Percentiles rank a stretch among this genome's conserved stretches.
Evolutionary conservation across 2,888 invertebrate genomes (phyloP).

Genomic region (Halictus quadricinctus): DNA sequence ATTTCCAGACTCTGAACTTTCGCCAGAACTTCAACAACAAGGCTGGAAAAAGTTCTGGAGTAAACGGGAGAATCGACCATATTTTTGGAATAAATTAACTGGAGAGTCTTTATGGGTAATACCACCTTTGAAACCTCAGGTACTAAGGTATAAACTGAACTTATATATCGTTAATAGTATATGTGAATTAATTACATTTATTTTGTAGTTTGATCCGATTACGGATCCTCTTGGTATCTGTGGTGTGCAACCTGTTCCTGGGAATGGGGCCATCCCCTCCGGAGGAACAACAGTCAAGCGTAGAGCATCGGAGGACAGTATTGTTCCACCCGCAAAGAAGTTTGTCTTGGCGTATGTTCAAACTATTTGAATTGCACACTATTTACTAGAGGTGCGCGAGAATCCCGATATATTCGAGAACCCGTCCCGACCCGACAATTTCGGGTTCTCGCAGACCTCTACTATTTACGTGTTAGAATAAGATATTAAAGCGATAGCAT

Average conservation of each 20-base stretch:
- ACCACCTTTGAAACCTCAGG: conserved; percentile 90
- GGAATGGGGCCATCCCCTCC: conserved; percentile 81
- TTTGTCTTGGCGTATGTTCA: conserved; percentile 88
- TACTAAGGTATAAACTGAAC: conserved; percentile 62
- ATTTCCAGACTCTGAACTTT: conserved; percentile 83
- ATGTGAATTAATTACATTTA: conserved; percentile 19
- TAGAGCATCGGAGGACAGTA: conserved; percentile 90
- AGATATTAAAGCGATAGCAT: background rate
- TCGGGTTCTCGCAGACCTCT: background rate
- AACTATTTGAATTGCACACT: background rate
- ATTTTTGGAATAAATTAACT: conserved; percentile 97
- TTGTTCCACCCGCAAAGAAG: conserved; percentile 91
- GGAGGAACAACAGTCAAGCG: conserved; percentile 87
- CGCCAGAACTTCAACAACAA: conserved; percentile 89
- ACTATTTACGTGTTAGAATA: background rate
- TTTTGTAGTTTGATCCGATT: conserved; percentile 90
- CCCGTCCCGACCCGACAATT: background rate
- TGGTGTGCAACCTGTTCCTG: conserved; percentile 81
- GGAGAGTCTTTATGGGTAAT: conserved; percentile 99
- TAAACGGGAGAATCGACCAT: conserved; percentile 95
- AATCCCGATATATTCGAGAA: background rate
- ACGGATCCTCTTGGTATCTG: conserved; percentile 96
- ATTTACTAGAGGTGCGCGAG: background rate
- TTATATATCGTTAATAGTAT: conserved; percentile 9
- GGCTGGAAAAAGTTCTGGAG: conserved; percentile 99